Conservation (phyloP, 64 coral and sea anemone genomes). For the Stichodactyla helianthus region DNA sequence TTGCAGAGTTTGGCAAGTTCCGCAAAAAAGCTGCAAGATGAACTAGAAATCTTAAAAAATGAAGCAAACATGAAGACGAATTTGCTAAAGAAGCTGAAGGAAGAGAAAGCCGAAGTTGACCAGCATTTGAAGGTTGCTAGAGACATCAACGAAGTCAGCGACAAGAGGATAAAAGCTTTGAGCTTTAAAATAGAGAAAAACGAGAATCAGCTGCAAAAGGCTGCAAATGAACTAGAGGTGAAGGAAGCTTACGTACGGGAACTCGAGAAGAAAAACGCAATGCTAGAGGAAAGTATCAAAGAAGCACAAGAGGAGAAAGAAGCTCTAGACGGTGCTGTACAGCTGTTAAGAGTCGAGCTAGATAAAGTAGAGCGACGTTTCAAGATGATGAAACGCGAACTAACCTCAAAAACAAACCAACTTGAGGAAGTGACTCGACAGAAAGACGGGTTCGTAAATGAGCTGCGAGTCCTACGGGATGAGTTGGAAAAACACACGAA, state of each 20-base stretch:
- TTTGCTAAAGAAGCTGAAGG: conserved; percentile 23
- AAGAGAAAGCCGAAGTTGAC: conserved; percentile 59
- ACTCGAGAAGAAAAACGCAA: conserved; percentile 45
- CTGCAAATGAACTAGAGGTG: neutral
- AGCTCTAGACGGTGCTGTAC: conserved; percentile 72
- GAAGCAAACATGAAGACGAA: conserved; percentile 43
- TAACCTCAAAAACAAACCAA: conserved; percentile 50
- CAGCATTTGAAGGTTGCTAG: conserved; percentile 59
- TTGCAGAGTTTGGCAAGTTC: conserved; percentile 32
- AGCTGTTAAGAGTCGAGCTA: conserved; percentile 57
- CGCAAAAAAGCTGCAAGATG: conserved; percentile 46
- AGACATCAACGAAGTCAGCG: conserved; percentile 34
- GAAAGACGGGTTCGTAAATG: conserved; percentile 44
- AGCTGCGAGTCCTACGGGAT: conserved; percentile 45
- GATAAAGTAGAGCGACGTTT: conserved; percentile 88
- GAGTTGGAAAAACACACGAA: conserved; percentile 45
- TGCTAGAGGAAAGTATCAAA: conserved; percentile 35
- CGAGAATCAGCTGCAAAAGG: conserved; percentile 33
- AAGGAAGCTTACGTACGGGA: conserved; percentile 29
- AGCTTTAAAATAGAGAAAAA: conserved; percentile 18
- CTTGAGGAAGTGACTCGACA: conserved; percentile 62
- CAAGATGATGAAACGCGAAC: conserved; percentile 82
- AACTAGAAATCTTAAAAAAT: conserved; percentile 45
- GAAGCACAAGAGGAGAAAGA: conserved; percentile 64
- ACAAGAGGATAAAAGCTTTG: conserved; percentile 44